phyloP scores from a whole-genome alignment of 2,888 invertebrate species.

The Xestobium rufovillosum region DNA sequence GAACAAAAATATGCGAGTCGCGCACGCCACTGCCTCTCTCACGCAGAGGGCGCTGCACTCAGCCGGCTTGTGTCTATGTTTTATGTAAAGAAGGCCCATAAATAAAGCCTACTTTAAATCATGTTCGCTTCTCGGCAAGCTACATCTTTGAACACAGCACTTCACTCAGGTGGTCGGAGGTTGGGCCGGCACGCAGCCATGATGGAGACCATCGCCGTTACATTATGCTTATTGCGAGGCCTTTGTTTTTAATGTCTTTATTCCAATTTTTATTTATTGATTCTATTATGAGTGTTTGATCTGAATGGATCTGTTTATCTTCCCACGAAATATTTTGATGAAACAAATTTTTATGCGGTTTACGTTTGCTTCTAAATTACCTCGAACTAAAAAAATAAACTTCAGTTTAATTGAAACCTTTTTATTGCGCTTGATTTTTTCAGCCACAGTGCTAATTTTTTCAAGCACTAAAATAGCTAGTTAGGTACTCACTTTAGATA shows the following conservation, averaged over 20 bases:
- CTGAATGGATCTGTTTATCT: neutral
- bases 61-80: slow-evolving; percentile 39
- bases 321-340: slow-evolving; percentile 3
- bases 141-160: slow-evolving; percentile 38
- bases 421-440: no score
- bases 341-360: no score
- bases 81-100: slow-evolving; percentile 41
- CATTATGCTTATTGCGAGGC: slow-evolving; percentile 36
- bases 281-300: slow-evolving; percentile 32
- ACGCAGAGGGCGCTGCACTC: slow-evolving; percentile 39
- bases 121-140: slow-evolving; percentile 38
- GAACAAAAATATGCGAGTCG: no score
- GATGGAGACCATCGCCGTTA: slow-evolving; percentile 32
- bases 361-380: no score
- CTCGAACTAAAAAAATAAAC: no score
- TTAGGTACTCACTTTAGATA: no score
- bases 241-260: slow-evolving; percentile 42
- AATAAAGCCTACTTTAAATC: slow-evolving; percentile 42
- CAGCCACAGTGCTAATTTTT: no score
- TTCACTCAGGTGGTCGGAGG: slow-evolving; percentile 38
- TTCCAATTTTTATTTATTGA: slow-evolving; percentile 40
- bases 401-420: no score
- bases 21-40: slow-evolving; percentile 30
- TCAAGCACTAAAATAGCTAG: no score
- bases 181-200: slow-evolving; percentile 27